Percentiles rank a stretch among this genome's conserved stretches.
Evolutionary conservation across 2,113 vertebrate species (phyloP).

Genomic region (Sardina pilchardus): DNA sequence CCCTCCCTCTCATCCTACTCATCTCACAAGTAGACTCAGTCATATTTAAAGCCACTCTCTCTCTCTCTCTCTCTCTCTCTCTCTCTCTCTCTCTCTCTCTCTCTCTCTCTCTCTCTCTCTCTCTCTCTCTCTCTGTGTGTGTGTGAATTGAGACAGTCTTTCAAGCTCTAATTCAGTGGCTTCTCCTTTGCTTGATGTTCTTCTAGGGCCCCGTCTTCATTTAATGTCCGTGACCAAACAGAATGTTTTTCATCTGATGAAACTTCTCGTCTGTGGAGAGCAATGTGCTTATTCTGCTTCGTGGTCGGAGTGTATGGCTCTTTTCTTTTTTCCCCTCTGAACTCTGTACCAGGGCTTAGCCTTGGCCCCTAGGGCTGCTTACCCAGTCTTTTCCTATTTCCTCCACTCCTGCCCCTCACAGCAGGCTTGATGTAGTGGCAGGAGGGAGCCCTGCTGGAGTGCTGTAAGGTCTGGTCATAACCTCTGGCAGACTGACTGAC

Average conservation of each 20-base stretch:
- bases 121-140: too few relatives aligned
- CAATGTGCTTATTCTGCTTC: neutral
- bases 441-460: neutral
- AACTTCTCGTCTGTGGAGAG: neutral
- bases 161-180: neutral
- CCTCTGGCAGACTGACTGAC: neutral
- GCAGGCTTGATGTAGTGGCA: neutral
- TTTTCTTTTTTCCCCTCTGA: neutral
- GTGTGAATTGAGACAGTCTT: too few relatives aligned
- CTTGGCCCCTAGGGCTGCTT: neutral
- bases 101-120: too few relatives aligned
- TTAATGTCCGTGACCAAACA: neutral
- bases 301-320: neutral
- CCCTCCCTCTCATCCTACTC: constrained; percentile 19
- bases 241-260: neutral
- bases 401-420: neutral
- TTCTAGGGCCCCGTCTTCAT: neutral
- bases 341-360: neutral
- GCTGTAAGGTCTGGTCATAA: neutral
- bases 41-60: neutral
- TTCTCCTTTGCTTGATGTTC: neutral
- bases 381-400: neutral
- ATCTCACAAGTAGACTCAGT: constrained; percentile 21
- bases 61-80: too few relatives aligned
- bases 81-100: too few relatives aligned